Conservation (phyloP, 2,888 invertebrate species). For the Charanyca ferruginea region DNA sequence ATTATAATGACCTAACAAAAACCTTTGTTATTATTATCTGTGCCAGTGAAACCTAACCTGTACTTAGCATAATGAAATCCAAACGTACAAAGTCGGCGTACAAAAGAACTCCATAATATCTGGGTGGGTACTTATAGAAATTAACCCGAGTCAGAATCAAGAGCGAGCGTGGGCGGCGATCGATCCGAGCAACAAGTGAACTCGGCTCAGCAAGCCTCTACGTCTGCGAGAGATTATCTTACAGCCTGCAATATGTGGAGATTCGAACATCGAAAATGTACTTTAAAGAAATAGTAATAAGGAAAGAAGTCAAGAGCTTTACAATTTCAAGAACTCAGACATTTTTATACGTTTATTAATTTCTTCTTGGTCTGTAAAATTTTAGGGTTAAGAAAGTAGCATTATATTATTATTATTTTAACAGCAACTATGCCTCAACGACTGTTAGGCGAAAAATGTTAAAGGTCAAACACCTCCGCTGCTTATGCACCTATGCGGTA, state of each 20-base stretch:
- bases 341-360: not conserved
- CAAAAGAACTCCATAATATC: conserved; percentile 68
- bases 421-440: too few species aligned
- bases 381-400: too few species aligned
- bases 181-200: conserved; percentile 82
- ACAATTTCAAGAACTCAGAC: not conserved
- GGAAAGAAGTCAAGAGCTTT: not conserved
- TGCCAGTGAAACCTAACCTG: conserved; percentile 12
- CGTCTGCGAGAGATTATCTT: conserved; percentile 54
- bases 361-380: too few species aligned
- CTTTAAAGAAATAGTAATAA: not conserved
- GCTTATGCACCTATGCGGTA: too few species aligned
- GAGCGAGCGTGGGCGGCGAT: conserved; percentile 74
- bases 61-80: conserved; percentile 56
- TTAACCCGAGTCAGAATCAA: conserved; percentile 75
- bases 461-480: too few species aligned
- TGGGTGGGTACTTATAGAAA: conserved; percentile 74
- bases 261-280: conserved; percentile 7
- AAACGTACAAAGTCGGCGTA: conserved; percentile 46
- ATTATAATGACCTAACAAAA: conserved; percentile 10
- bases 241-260: conserved; percentile 25
- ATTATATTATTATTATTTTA: too few species aligned
- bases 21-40: conserved; percentile 16
- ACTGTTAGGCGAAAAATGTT: too few species aligned
- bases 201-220: conserved; percentile 55